phyloP scores from a whole-genome alignment of 2,797 vertebrate genomes.

The Thaleichthys pacificus region DNA sequence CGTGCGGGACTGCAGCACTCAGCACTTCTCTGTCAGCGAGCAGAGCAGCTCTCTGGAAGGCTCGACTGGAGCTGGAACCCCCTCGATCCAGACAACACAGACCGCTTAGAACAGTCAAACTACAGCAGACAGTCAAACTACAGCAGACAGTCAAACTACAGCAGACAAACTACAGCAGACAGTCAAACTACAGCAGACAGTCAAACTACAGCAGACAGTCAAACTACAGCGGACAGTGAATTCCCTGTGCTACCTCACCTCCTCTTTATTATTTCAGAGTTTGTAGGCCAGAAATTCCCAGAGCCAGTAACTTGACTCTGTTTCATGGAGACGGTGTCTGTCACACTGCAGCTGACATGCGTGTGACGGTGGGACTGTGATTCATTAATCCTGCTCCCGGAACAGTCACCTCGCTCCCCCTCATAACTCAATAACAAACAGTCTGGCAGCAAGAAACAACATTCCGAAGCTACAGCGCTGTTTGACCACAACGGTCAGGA shows the following conservation, averaged over 20 bases:
- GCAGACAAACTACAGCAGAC: background rate
- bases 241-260: background rate
- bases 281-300: constrained; percentile 18
- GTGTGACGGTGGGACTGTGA: constrained; percentile 48
- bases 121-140: background rate
- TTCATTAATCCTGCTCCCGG: constrained; percentile 39
- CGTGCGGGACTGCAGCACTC: constrained; percentile 58
- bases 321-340: constrained; percentile 31
- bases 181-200: background rate
- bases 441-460: background rate
- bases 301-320: background rate
- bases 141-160: background rate
- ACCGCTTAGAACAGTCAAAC: no score
- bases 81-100: constrained; percentile 7
- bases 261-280: constrained; percentile 2
- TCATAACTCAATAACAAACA: background rate
- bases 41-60: constrained; percentile 38
- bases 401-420: constrained; percentile 19
- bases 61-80: constrained; percentile 33
- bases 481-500: constrained; percentile 48
- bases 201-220: background rate
- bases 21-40: constrained; percentile 60
- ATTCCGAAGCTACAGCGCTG: constrained; percentile 22
- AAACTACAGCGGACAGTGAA: background rate
- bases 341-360: constrained; percentile 46